phyloP scores from a whole-genome alignment of 2,888 invertebrate species.

The Eupithecia centaureata region DNA sequence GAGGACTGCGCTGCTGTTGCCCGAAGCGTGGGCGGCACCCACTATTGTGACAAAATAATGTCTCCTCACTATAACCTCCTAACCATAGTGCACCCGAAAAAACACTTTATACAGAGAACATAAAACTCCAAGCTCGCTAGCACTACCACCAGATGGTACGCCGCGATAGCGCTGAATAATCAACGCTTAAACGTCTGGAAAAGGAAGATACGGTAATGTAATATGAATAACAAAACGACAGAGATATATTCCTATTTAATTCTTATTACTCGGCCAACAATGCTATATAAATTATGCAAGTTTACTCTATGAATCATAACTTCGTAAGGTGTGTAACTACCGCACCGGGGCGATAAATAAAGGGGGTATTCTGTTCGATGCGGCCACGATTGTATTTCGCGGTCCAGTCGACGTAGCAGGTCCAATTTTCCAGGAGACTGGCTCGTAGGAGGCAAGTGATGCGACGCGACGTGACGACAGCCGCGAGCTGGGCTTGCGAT shows the following conservation, averaged over 20 bases:
- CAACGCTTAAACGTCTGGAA: constrained; percentile 84
- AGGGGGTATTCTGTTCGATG: constrained; percentile 45
- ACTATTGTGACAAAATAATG: constrained; percentile 84
- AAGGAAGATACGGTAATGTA: constrained; percentile 83
- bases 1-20: constrained; percentile 72
- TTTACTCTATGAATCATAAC: constrained; percentile 65
- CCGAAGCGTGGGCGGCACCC: constrained; percentile 79
- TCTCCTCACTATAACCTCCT: constrained; percentile 75
- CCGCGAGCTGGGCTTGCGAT: constrained; percentile 64
- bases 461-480: constrained; percentile 77
- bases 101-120: constrained; percentile 57
- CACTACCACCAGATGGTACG: constrained; percentile 71
- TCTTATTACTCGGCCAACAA: constrained; percentile 77
- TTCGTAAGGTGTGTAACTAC: constrained; percentile 39
- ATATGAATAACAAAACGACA: constrained; percentile 84
- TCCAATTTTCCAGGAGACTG: constrained; percentile 79
- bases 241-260: constrained; percentile 81
- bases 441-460: constrained; percentile 65
- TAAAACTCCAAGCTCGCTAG: constrained; percentile 56
- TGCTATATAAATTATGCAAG: constrained; percentile 68
- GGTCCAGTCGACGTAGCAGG: constrained; percentile 65
- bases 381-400: constrained; percentile 62
- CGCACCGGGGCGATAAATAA: constrained; percentile 46
- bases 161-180: constrained; percentile 81
- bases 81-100: constrained; percentile 56